These are phyloP conservation scores for Euglossa dilemma DNA, from an alignment of 1,140 invertebrate genomes.

Conservation along the genomic window DNA sequence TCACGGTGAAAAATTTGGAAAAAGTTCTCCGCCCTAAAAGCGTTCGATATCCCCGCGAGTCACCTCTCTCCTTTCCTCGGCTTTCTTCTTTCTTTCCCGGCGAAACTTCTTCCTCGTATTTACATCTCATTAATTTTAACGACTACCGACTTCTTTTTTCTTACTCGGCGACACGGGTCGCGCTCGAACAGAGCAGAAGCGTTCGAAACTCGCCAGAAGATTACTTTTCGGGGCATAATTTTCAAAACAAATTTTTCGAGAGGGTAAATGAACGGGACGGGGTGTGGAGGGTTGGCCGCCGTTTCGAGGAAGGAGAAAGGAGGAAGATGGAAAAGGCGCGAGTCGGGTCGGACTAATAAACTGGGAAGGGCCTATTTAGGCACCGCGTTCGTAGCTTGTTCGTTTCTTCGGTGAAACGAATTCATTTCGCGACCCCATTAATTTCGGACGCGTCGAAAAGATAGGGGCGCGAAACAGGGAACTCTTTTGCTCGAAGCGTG, in stretches of 20 bases:
- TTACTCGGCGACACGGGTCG: neutral
- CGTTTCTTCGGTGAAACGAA: neutral
- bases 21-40: neutral
- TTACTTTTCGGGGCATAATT: slow-evolving; percentile 23
- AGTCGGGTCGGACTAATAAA: neutral
- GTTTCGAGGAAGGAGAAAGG: neutral
- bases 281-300: neutral
- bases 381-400: neutral
- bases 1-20: neutral
- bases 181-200: neutral
- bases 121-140: slow-evolving; percentile 44
- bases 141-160: neutral
- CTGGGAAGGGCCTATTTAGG: slow-evolving; percentile 19
- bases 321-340: neutral
- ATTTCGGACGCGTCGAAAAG: slow-evolving; percentile 12
- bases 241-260: slow-evolving; percentile 3
- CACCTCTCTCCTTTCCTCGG: neutral
- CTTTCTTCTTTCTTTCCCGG: no score
- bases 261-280: neutral
- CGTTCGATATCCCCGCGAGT: neutral
- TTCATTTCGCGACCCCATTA: slow-evolving; percentile 27
- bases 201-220: neutral
- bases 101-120: neutral
- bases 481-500: neutral
- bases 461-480: no score